Base-by-base conservation (phyloP, 2,797 vertebrate genomes). In the Propithecus deckenii region DNA sequence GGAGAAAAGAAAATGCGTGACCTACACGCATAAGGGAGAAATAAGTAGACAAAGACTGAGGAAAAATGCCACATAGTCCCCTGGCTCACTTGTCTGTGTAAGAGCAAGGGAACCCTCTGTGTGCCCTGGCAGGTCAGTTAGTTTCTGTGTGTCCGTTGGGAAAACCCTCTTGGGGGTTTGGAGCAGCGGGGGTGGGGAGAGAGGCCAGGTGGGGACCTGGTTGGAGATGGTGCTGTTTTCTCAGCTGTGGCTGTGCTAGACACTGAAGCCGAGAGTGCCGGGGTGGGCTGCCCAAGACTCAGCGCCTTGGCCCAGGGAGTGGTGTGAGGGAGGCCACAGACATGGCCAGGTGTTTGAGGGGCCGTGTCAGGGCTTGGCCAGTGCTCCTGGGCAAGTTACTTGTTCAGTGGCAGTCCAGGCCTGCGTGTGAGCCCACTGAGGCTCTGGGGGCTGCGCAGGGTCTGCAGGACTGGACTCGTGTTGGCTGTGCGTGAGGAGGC, bases 291-390 rank as follows among this genome's bases (percentile, higher is more conserved):
- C 38, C 14, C 17, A 1, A 23, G 75, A 43, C 38, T 11, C 35
- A n/a, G 75, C 6, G 35, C 38, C 3, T 20, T 2, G 8, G 4
- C 38, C 6, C 9, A 11, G 30, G 41, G 67, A 80, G 0, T 0
- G 7, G 6, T 0, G 2, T 25, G 6, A 55, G 5, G 61, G 41
- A 5, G 0, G 5, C 18, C 0, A 1, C 0, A 15, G 43, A 5
- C 1, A 4, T 4, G 8, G 4, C 41, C 0, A 5, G 9, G 23
- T 28, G 23, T 52, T 38, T 9, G 0, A 25, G 15, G 13, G 88
- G 48, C 0, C 7, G 4, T 35, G 41, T 11, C 1, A 25, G 17
- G 38, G 25, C n/a, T 50, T 11, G 38, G 9, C 57, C 23, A 9
- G 50, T 0, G 10, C 25, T n/a, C 46, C 30, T 50, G 72, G 10